Evolutionary conservation across 2,888 invertebrate species (phyloP).

Genomic region (Melangyna quadrimaculata): DNA sequence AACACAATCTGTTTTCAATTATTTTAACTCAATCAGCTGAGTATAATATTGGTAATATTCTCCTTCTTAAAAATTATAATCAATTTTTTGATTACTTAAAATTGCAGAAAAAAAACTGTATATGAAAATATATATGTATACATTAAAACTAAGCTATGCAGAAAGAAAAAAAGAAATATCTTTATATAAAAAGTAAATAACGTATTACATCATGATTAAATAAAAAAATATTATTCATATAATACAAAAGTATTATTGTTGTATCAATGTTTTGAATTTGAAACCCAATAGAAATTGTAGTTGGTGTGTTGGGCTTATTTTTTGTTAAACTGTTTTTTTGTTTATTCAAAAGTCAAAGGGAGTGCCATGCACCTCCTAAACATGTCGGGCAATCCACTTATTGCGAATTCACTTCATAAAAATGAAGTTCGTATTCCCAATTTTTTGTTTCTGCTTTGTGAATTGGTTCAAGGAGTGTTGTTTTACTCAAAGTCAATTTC

Average conservation of each 20-base stretch:
- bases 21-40: conserved; percentile 47
- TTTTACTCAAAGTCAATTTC: too few relatives aligned
- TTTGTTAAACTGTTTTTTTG: too few relatives aligned
- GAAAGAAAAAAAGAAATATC: conserved; percentile 29
- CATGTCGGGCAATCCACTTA: too few relatives aligned
- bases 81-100: conserved; percentile 67
- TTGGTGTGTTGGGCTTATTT: neutral
- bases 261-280: neutral
- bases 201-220: conserved; percentile 65
- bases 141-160: conserved; percentile 64
- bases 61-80: conserved; percentile 39
- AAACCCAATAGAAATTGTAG: neutral
- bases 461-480: too few relatives aligned
- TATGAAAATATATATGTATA: conserved; percentile 58
- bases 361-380: too few relatives aligned
- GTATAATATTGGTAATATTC: conserved; percentile 26
- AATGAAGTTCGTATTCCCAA: too few relatives aligned
- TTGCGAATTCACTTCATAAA: too few relatives aligned
- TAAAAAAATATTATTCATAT: conserved; percentile 67
- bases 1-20: conserved; percentile 20
- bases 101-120: conserved; percentile 22
- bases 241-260: conserved; percentile 31
- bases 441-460: too few relatives aligned
- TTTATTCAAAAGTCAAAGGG: too few relatives aligned
- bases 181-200: conserved; percentile 47